Percentiles rank a stretch among this genome's conserved stretches.
Conservation (phyloP, 1,140 invertebrate genomes). For the Nasonia vitripennis region DNA sequence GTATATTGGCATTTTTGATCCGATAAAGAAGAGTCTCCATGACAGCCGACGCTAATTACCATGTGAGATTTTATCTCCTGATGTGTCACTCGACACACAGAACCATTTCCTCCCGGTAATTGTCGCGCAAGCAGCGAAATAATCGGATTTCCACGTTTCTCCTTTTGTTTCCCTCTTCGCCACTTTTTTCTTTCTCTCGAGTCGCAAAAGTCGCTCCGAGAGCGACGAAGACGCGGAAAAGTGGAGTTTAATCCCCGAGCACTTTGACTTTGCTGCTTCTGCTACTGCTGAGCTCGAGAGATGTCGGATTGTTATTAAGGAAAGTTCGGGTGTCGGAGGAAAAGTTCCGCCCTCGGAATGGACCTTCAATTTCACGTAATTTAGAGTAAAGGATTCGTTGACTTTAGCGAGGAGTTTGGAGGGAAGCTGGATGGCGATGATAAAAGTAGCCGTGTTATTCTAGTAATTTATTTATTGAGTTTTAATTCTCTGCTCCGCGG, state of each 20-base stretch:
- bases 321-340: constrained; percentile 8
- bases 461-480: too few relatives aligned
- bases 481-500: too few relatives aligned
- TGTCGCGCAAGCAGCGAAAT: neutral
- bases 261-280: neutral
- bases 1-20: neutral
- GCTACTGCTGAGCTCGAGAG: neutral
- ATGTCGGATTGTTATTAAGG: constrained; percentile 7
- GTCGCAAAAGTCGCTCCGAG: neutral
- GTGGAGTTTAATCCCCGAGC: neutral
- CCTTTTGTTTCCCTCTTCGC: neutral
- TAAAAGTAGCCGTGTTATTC: too few relatives aligned
- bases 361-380: neutral
- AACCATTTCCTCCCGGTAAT: too few relatives aligned
- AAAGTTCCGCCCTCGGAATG: neutral
- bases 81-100: neutral
- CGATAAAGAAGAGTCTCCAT: neutral
- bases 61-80: neutral
- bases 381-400: neutral
- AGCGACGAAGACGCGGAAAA: neutral
- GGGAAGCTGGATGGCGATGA: too few relatives aligned
- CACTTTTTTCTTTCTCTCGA: neutral
- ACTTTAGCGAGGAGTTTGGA: neutral
- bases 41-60: neutral
- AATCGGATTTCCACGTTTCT: neutral